Base-by-base conservation (phyloP, 2,797 vertebrate species). In the Ambastaia sidthimunki region DNA sequence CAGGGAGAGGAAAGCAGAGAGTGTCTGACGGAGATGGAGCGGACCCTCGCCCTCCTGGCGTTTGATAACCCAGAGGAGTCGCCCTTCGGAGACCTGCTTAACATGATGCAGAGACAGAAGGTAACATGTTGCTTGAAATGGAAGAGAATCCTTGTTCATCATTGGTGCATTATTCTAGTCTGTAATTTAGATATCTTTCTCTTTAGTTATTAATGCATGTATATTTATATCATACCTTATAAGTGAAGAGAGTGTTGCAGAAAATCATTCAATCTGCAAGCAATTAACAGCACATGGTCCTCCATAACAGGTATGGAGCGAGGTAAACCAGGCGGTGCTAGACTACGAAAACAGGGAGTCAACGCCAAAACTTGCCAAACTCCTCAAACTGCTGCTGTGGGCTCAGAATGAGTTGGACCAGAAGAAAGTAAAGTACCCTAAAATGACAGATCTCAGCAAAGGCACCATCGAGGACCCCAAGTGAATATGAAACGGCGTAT, bases 401-500 rank as follows among this genome's bases (percentile, higher is more conserved):
- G 98, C 97, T 93, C 98, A 99, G 92, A 99, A 98, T 70, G 98
- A 99, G 95, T 94, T 99, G 81, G 98, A 99, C 91, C 98, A 99
- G 94, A 99, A 99, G 95, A 99, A 98, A 92, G 97, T 99, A 84
- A 98, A 99, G 92, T 99, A 99, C 84, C 98, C 97, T 86, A 99
- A 98, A 95, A 99, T 99, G 98, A 98, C 97, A 89, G 98, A 99
- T 92, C 97, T 99, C 91, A 98, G 97, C 94, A 98, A 97, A 93
- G 97, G 98, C 82, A 97, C 96, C 25, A 98, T 98, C 7, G 97
- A 99, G 90, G 97, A 99, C 84, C 97, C 96, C 71, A 99, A 99
- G 94, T 99, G 96, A 93, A 85, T 84, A 89, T 57, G 7, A 80
- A 87, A 86, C 80, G 78, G 75, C 57, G 75, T 80, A 76, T 78